Conservation (phyloP, 2,888 invertebrate genomes). For the Bombyx huttoni region DNA sequence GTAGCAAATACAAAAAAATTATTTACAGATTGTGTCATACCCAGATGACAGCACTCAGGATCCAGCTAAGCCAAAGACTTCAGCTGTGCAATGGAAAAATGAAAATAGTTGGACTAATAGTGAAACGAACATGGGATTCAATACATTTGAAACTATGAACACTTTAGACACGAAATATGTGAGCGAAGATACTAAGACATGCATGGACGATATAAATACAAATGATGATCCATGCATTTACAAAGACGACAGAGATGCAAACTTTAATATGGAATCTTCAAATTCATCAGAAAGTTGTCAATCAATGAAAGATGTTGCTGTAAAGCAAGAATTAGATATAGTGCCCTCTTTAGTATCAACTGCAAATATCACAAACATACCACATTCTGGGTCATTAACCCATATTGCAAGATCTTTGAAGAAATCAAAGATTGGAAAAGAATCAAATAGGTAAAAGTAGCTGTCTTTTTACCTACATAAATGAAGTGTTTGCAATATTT, state of each 20-base stretch:
- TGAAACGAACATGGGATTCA: slow-evolving; percentile 50
- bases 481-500: background rate
- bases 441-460: slow-evolving; percentile 43
- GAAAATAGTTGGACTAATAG: slow-evolving; percentile 51
- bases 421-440: slow-evolving; percentile 53
- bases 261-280: slow-evolving; percentile 64
- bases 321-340: slow-evolving; percentile 46
- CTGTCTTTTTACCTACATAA: background rate
- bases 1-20: background rate
- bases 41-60: slow-evolving; percentile 60
- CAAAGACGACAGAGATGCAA: slow-evolving; percentile 60
- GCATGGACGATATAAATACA: slow-evolving; percentile 57
- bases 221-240: slow-evolving; percentile 64
- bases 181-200: slow-evolving; percentile 61
- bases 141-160: slow-evolving; percentile 45
- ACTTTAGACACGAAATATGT: slow-evolving; percentile 51
- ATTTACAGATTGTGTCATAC: slow-evolving; percentile 48
- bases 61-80: slow-evolving; percentile 59
- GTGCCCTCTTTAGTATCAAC: slow-evolving; percentile 40
- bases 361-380: slow-evolving; percentile 30
- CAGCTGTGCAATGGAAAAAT: slow-evolving; percentile 57
- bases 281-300: slow-evolving; percentile 65
- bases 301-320: slow-evolving; percentile 50
- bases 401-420: slow-evolving; percentile 38
- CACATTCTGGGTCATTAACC: slow-evolving; percentile 39